Evolutionary conservation across 2,113 vertebrate genomes (phyloP).

Genomic region (Callionymus lyra): DNA sequence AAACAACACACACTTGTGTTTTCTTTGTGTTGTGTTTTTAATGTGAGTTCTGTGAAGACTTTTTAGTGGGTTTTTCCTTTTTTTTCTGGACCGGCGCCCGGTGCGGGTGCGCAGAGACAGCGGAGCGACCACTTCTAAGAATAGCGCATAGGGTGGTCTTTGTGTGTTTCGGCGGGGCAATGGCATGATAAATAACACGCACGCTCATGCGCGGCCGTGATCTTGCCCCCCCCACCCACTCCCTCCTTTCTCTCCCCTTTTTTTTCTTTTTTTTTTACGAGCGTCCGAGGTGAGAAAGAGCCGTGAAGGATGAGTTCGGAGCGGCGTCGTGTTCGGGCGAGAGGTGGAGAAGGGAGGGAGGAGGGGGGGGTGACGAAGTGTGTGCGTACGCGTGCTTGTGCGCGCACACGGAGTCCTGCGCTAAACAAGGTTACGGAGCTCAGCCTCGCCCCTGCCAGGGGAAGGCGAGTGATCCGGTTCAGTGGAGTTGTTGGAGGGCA

Average conservation of each 20-base stretch:
- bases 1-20: background rate
- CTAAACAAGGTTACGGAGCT: slow-evolving; percentile 65
- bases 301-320: slow-evolving; percentile 37
- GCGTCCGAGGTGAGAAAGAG: slow-evolving; percentile 45
- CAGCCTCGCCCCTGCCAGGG: slow-evolving; percentile 65
- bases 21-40: background rate
- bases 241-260: background rate
- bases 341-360: slow-evolving; percentile 1
- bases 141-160: slow-evolving; percentile 67
- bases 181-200: slow-evolving; percentile 59
- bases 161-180: slow-evolving; percentile 64
- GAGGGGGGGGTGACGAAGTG: slow-evolving; percentile 15
- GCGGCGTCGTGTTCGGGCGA: slow-evolving; percentile 28
- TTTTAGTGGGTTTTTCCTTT: background rate
- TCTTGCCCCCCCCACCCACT: slow-evolving; percentile 20
- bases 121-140: slow-evolving; percentile 60
- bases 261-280: slow-evolving; percentile 7
- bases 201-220: slow-evolving; percentile 33
- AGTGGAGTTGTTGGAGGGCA: slow-evolving; percentile 59
- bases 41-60: slow-evolving; percentile 3
- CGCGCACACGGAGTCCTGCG: slow-evolving; percentile 54
- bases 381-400: slow-evolving; percentile 28
- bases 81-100: slow-evolving; percentile 11
- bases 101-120: slow-evolving; percentile 38
- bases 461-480: slow-evolving; percentile 44